Evolutionary conservation across 2,797 vertebrate genomes (phyloP).

Genomic region (Alosa sapidissima): DNA sequence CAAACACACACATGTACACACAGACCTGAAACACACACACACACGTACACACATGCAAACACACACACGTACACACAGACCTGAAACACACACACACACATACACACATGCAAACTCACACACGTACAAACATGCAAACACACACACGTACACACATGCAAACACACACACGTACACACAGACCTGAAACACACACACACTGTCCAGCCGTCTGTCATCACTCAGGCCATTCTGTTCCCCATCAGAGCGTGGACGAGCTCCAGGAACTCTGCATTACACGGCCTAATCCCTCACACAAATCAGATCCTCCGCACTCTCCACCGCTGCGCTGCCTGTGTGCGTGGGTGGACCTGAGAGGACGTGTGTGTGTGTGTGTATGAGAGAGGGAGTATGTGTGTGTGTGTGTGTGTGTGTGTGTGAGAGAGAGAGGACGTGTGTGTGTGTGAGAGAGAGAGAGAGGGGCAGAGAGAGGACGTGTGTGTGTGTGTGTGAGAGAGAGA

Average conservation of each 20-base stretch:
- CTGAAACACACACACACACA: too few species aligned
- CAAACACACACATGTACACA: too few species aligned
- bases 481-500: conserved; percentile 18
- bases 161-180: neutral
- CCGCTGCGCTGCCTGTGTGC: neutral
- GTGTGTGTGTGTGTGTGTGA: neutral
- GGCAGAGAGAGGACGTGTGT: neutral
- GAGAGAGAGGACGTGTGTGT: neutral
- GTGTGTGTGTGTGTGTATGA: neutral
- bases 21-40: too few species aligned
- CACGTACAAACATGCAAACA: neutral
- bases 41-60: too few species aligned
- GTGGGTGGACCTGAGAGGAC: neutral
- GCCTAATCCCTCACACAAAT: neutral
- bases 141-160: neutral
- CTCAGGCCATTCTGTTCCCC: neutral
- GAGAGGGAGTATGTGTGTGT: too few species aligned
- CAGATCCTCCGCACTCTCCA: neutral
- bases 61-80: too few species aligned
- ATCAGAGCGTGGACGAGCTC: neutral
- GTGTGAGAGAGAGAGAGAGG: neutral
- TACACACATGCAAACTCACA: too few species aligned
- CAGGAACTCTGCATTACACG: neutral
- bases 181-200: too few species aligned
- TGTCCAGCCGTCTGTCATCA: conserved; percentile 1